Base-by-base conservation (phyloP, 2,113 vertebrate genomes). In the Trematomus loennbergii region DNA sequence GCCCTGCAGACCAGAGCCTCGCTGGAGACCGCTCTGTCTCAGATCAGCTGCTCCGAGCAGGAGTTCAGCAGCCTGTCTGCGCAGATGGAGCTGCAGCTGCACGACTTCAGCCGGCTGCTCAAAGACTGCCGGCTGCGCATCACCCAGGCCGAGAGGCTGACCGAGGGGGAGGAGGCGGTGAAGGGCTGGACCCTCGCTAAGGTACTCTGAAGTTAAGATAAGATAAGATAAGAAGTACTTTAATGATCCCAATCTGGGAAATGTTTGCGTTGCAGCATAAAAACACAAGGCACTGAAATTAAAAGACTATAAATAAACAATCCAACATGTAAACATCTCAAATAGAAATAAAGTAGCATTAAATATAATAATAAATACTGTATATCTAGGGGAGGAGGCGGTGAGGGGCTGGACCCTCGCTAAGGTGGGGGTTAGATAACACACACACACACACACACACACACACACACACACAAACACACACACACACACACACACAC, bases 31-130 rank as follows among this genome's bases (percentile, higher is more conserved):
- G 85, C 95, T 17, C 94, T 96, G 40, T 95, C 94, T 78, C 96
- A 96, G 85, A 97, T 96, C 86, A 95, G 96, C 80, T 95, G 96
- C 57, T 99, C 97, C 0, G 97, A 99, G 75, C 96, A 93, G 80
- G 97, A 99, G 87, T 98, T 98, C 88, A 87, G 74, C 3, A 91
- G 90, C 64, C 93, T 94, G 82, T 96, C 92, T 11, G 84, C 89
- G 1, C 95, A 94, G 72, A 94, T 98, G 60, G 97, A 97, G 82
- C 95, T 96, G 80, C 95, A 96, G 64, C 87, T 95, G 86, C 93
- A 84, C 45, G 88, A 94, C 22, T 94, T 98, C 25, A 67, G 82
- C 0, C 72, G n/a, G 2, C 94, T 95, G 69, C 94, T 99, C 55
- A 82, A 94, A 18, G 89, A 93, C 63, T 97, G 96, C 89, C 81